Evolutionary conservation across 2,888 invertebrate species (phyloP), one percentile per base, ranked within the genome.

Genomic region (Pharmacophagus antenor): DNA sequence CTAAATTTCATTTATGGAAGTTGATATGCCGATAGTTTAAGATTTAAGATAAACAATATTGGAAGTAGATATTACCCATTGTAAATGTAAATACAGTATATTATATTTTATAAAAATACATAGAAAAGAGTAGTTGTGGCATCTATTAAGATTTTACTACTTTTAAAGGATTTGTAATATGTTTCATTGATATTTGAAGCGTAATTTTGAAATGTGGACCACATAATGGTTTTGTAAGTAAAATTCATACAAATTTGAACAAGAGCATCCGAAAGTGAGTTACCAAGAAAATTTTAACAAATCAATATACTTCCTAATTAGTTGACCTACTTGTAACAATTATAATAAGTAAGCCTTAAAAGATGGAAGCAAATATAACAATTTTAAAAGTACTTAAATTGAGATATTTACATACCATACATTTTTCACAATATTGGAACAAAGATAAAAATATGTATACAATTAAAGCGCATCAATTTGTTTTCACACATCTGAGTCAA

Each of bases 51-150:
- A 79, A 79, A 73, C 75, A 73, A 78, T 72, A 80, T 71, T 86
- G 87, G 87, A 88, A 88, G 85, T 84, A 82, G 79, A 82, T 71
- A 75, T 84, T 83, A 80, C 74, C 80, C 75, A 79, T 74, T 88
- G 84, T 89, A 88, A 87, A 88, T 88, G 69, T 56, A 56, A 61
- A 61, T 61, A 61, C 51, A 41, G 83, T 85, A 86, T 88, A n/a
- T n/a, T n/a, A 88, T 87, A 87, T 84, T 86, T 84, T 88, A 88
- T 84, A 89, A 88, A 90, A 89, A 88, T 89, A 89, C 85, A 88
- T 88, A 88, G 85, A 87, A 86, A 86, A 84, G 67, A 77, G 74
- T 75, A 73, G 78, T 78, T 74, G 79, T 74, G 79, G 80, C 80
- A 78, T 77, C 74, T 84, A 83, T 79, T 72, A 72, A 78, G 80